Evolutionary conservation across 1,140 invertebrate genomes (phyloP).

Genomic region (Cydia amplana): DNA sequence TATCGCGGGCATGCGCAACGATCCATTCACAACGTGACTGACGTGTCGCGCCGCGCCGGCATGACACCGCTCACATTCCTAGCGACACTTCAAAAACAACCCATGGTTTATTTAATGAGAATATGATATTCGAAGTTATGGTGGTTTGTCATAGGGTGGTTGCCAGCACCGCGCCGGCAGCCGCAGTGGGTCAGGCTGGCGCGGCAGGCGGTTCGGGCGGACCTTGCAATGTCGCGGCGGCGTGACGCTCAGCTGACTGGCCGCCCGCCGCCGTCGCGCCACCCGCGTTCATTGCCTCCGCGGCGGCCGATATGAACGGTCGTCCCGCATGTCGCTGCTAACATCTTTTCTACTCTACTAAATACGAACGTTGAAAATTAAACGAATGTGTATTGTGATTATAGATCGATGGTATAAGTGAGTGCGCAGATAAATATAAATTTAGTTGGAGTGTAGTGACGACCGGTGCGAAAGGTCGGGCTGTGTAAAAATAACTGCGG

Average conservation of each 20-base stretch:
- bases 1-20: conserved; percentile 60
- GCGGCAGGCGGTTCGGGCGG: conserved; percentile 72
- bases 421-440: conserved; percentile 62
- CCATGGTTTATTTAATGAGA: not conserved
- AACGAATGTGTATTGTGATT: conserved; percentile 39
- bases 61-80: conserved; percentile 12
- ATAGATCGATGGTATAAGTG: conserved; percentile 46
- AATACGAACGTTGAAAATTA: conserved; percentile 38
- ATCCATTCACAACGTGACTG: conserved; percentile 60
- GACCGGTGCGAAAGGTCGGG: conserved; percentile 78
- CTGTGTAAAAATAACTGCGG: conserved; percentile 80
- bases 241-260: conserved; percentile 76
- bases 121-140: conserved; percentile 25
- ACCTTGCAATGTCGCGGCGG: conserved; percentile 80
- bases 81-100: not conserved
- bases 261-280: conserved; percentile 56
- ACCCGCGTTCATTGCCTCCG: conserved; percentile 74
- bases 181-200: conserved; percentile 69
- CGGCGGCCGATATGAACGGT: conserved; percentile 61
- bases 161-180: conserved; percentile 40
- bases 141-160: conserved; percentile 28
- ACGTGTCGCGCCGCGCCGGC: conserved; percentile 42
- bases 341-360: conserved; percentile 35
- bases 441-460: conserved; percentile 71
- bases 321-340: conserved; percentile 51